Evolutionary conservation across 2,797 vertebrate species (phyloP).

Genomic region (Melanotaenia trifasciata): DNA sequence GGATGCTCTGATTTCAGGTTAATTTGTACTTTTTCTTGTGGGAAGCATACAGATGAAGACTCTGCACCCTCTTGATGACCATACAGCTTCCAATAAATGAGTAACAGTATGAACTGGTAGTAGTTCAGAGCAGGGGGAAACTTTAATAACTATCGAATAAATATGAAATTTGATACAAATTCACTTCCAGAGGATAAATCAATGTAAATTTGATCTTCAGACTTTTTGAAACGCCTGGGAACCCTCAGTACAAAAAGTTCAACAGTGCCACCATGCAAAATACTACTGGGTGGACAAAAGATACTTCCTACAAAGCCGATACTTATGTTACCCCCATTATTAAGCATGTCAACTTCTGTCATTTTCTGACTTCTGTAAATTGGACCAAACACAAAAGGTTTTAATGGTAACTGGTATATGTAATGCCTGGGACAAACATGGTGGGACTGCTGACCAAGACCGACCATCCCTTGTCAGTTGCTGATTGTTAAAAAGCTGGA

Average conservation of each 20-base stretch:
- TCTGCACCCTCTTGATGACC: neutral
- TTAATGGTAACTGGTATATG: neutral
- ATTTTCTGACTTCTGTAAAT: neutral
- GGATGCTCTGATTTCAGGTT: neutral
- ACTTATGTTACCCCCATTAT: too few species aligned
- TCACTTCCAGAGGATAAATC: neutral
- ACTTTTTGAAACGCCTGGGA: neutral
- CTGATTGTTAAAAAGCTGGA: neutral
- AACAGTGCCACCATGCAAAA: neutral
- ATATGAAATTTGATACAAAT: neutral
- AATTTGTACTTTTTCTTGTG: constrained; percentile 1
- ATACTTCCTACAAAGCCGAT: neutral
- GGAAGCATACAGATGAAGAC: neutral
- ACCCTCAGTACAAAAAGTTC: neutral
- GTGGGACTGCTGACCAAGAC: neutral
- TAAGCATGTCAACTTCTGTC: neutral
- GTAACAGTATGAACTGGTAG: neutral
- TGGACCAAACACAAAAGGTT: neutral
- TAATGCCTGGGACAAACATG: neutral
- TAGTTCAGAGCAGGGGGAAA: neutral
- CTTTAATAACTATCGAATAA: neutral
- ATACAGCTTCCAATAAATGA: neutral
- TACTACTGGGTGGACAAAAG: neutral
- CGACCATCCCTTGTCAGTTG: neutral
- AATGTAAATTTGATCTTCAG: neutral